These are phyloP conservation scores for Hoplias malabaricus DNA, from an alignment of 2,113 vertebrate species.

Conservation along the genomic window DNA sequence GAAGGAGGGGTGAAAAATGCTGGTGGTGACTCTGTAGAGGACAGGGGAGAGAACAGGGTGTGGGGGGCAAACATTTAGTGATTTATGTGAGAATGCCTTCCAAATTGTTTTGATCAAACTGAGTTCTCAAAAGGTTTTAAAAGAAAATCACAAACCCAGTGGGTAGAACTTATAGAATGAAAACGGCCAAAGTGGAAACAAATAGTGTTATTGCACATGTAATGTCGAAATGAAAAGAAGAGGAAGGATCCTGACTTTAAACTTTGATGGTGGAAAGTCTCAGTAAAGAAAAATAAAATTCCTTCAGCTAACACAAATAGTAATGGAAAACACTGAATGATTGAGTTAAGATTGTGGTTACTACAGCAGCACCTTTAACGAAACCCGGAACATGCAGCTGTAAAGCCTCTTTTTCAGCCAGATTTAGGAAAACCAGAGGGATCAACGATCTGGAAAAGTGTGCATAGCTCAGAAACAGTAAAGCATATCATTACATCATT, in stretches of 20 bases:
- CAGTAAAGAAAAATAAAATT: background rate
- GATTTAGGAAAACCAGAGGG: slow-evolving; percentile 25
- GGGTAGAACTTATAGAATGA: background rate
- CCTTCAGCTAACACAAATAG: background rate
- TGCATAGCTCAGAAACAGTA: slow-evolving; percentile 25
- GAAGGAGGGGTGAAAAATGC: background rate
- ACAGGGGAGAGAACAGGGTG: background rate
- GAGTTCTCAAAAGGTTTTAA: background rate
- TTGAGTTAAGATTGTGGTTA: slow-evolving; percentile 19
- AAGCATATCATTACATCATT: slow-evolving; percentile 24
- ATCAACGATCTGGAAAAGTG: slow-evolving; percentile 30
- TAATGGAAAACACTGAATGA: slow-evolving; percentile 8
- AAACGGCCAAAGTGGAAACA: background rate
- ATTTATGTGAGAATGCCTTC: background rate
- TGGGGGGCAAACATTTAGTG: background rate
- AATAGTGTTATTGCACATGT: background rate
- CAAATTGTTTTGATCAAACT: background rate
- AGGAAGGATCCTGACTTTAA: background rate
- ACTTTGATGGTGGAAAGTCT: background rate
- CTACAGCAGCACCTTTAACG: slow-evolving; percentile 28
- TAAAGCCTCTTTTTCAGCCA: slow-evolving; percentile 33
- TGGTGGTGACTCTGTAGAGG: background rate
- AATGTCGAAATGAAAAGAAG: background rate
- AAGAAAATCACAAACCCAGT: background rate
- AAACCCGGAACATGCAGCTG: slow-evolving; percentile 41